Conservation (phyloP, 2,797 vertebrate genomes). For the Scyliorhinus canicula region DNA sequence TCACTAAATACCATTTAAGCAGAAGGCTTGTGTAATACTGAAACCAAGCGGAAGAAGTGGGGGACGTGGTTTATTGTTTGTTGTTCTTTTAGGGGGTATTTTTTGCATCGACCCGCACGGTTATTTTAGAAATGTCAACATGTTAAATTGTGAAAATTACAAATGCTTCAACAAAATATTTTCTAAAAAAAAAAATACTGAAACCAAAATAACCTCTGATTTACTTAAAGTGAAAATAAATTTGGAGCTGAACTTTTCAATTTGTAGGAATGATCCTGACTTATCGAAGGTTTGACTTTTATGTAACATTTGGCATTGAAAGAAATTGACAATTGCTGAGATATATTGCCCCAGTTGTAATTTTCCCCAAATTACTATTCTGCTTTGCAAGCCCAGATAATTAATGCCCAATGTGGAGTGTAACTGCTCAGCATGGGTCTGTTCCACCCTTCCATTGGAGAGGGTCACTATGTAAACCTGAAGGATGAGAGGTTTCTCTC, state of each 20-base stretch:
- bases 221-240: conserved; percentile 2
- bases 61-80: too few species aligned
- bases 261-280: not conserved
- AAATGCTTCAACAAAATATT: too few species aligned
- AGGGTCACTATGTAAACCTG: not conserved
- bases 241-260: not conserved
- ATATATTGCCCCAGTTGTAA: not conserved
- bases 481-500: not conserved
- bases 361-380: not conserved
- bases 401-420: not conserved
- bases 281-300: not conserved
- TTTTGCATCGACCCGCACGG: too few species aligned
- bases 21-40: not conserved
- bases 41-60: too few species aligned
- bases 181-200: too few species aligned
- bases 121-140: too few species aligned
- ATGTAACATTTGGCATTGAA: not conserved
- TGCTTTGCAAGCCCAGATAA: not conserved
- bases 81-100: too few species aligned
- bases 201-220: not conserved
- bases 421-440: not conserved
- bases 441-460: not conserved
- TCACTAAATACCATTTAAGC: not conserved
- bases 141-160: too few species aligned
- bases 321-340: not conserved